Conservation (phyloP, 2,113 vertebrate species). For the Oreochromis aureus region DNA sequence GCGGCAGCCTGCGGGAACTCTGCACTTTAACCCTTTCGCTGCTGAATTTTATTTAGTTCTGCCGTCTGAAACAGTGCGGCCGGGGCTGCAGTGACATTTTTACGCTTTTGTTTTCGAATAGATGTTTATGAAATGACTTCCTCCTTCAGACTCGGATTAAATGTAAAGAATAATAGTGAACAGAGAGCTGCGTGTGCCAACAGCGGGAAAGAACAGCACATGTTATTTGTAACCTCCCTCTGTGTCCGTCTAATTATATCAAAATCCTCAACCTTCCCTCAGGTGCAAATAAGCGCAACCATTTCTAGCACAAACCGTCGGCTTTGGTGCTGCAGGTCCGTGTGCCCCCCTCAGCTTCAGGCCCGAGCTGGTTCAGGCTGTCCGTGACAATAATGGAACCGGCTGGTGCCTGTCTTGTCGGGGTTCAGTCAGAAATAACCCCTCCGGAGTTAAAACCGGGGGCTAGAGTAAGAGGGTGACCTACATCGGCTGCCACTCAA, state of each 20-base stretch:
- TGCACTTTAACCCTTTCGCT: conserved; percentile 64
- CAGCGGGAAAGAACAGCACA: neutral
- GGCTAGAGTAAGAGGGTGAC: conserved; percentile 34
- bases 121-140: neutral
- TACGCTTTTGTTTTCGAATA: neutral
- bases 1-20: conserved; percentile 53
- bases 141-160: neutral
- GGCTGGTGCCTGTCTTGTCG: conserved; percentile 38
- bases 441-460: conserved; percentile 15
- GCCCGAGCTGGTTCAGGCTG: neutral
- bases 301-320: fast-evolving
- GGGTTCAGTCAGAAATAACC: conserved; percentile 31
- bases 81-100: neutral
- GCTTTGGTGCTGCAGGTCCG: neutral
- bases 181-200: neutral
- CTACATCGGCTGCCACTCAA: conserved; percentile 42
- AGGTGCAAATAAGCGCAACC: neutral
- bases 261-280: neutral
- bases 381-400: neutral
- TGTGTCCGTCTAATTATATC: neutral
- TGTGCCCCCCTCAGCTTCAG: neutral
- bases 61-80: conserved; percentile 5
- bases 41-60: conserved; percentile 69
- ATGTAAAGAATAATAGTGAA: neutral
- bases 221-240: neutral